phyloP scores from a whole-genome alignment of 2,797 vertebrate species.

The Bradypodion ventrale region DNA sequence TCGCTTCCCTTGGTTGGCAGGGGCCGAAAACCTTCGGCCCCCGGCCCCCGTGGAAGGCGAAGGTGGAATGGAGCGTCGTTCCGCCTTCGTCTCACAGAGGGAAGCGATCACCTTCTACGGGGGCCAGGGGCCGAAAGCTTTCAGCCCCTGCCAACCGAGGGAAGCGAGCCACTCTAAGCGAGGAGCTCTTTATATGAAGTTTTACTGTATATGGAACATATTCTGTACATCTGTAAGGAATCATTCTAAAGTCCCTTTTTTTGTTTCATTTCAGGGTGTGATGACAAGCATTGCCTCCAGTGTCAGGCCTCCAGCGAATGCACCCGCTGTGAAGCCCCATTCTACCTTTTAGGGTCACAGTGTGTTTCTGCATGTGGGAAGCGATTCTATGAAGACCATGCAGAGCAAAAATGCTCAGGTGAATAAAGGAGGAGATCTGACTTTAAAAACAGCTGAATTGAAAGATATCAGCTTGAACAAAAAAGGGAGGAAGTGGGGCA shows the following conservation, averaged over 20 bases:
- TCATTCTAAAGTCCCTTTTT: background rate
- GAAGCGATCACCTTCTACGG: too few relatives aligned
- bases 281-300: slow-evolving; percentile 75
- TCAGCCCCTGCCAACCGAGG: too few relatives aligned
- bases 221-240: too few relatives aligned
- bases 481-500: background rate
- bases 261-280: slow-evolving; percentile 77
- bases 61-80: too few relatives aligned
- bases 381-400: slow-evolving; percentile 72
- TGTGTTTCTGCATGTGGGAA: slow-evolving; percentile 84
- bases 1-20: too few relatives aligned
- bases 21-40: too few relatives aligned
- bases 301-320: slow-evolving; percentile 81
- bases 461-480: background rate
- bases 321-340: slow-evolving; percentile 78
- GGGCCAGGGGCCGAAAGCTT: too few relatives aligned
- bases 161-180: too few relatives aligned
- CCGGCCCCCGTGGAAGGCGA: too few relatives aligned
- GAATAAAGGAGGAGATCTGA: slow-evolving; percentile 42
- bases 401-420: slow-evolving; percentile 79
- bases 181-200: too few relatives aligned
- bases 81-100: too few relatives aligned
- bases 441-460: accelerated
- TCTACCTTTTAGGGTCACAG: slow-evolving; percentile 73
- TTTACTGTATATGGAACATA: too few relatives aligned